These are phyloP conservation scores for Ips typographus DNA, from an alignment of 1,140 invertebrate species.

Conservation along the genomic window DNA sequence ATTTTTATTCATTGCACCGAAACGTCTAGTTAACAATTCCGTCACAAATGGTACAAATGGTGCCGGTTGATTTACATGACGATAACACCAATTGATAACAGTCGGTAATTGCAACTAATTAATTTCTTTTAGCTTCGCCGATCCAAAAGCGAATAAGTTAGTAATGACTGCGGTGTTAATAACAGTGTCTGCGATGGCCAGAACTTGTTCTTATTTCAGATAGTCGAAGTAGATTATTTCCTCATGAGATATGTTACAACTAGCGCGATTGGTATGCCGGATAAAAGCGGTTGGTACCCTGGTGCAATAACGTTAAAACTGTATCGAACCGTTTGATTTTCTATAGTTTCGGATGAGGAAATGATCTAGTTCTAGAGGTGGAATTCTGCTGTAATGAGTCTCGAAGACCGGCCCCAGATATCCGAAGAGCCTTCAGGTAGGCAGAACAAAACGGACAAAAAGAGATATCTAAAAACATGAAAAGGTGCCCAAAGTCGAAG, in stretches of 20 bases:
- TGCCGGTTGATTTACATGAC: constrained; percentile 28
- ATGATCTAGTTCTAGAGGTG: neutral
- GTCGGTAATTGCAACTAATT: constrained; percentile 29
- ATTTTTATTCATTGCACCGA: neutral
- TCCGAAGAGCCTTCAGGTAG: neutral
- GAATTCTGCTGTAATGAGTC: neutral
- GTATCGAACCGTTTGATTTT: neutral
- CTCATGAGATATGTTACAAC: neutral
- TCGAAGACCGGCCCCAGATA: neutral
- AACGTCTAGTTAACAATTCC: constrained; percentile 10
- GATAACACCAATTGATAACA: constrained; percentile 31
- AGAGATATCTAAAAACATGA: neutral
- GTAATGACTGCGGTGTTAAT: constrained; percentile 27
- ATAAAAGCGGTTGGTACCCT: neutral
- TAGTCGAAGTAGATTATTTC: constrained; percentile 9
- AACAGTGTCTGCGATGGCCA: constrained; percentile 23
- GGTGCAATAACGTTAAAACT: neutral
- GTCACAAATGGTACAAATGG: constrained; percentile 18
- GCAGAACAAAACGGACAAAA: neutral
- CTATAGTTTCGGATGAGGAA: neutral
- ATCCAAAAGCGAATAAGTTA: constrained; percentile 5
- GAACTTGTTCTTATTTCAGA: constrained; percentile 19
- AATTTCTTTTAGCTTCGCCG: constrained; percentile 22
- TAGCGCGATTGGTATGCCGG: neutral
- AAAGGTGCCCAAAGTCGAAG: neutral